phyloP scores from a whole-genome alignment of 2,113 vertebrate genomes.

The Calonectris borealis region DNA sequence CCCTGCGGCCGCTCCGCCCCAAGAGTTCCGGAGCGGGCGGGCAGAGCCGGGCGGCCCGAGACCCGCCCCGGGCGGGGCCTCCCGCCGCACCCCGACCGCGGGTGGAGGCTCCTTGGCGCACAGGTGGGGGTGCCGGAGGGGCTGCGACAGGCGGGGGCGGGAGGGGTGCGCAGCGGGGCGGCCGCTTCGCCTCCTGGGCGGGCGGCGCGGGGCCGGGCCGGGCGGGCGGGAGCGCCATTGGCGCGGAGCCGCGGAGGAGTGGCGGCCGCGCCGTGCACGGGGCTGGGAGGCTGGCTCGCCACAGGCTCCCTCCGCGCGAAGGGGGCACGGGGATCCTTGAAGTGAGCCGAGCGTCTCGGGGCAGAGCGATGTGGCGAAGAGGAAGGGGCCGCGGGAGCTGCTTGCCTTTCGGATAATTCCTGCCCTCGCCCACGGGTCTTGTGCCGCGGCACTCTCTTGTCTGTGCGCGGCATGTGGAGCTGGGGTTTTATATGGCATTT shows the following conservation, averaged over 20 bases:
- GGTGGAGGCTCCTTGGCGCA: neutral
- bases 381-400: neutral
- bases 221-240: no score
- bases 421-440: neutral
- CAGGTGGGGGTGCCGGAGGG: no score
- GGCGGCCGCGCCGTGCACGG: no score
- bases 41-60: no score
- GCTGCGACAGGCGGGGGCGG: no score
- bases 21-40: neutral
- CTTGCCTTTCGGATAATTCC: neutral
- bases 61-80: no score
- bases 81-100: neutral
- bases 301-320: neutral
- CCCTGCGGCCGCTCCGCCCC: neutral
- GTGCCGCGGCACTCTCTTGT: neutral
- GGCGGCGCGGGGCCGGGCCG: no score
- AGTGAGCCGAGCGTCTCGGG: neutral
- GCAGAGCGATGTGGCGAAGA: neutral
- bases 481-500: conserved; percentile 19
- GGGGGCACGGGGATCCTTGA: neutral
- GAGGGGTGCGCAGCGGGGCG: no score
- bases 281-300: no score
- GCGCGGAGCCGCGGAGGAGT: no score
- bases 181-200: no score
- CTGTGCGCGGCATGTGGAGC: neutral